phyloP scores from a whole-genome alignment of 2,113 vertebrate species.

The Heptranchias perlo region DNA sequence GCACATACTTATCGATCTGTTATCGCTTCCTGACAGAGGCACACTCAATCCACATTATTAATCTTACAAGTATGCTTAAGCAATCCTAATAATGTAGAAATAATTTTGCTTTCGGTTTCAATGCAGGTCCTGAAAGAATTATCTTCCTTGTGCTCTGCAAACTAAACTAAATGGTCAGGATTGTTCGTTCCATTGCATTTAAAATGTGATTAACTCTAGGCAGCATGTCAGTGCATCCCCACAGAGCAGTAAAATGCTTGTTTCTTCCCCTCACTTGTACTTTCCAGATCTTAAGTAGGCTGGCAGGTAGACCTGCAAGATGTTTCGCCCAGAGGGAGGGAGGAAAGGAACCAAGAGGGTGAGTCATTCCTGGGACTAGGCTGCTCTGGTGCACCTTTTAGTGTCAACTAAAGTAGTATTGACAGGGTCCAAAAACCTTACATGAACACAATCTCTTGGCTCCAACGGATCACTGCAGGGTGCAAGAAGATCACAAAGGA shows the following conservation, averaged over 20 bases:
- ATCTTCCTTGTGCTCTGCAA: neutral
- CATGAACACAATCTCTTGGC: neutral
- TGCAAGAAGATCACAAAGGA: neutral
- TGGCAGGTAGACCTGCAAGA: neutral
- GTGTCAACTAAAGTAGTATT: neutral
- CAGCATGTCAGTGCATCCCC: neutral
- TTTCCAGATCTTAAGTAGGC: neutral
- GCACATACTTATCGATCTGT: neutral
- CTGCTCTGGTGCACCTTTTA: neutral
- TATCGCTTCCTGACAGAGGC: neutral
- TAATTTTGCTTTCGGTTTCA: neutral
- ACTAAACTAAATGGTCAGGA: neutral
- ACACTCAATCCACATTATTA: neutral
- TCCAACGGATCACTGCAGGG: neutral
- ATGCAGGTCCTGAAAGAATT: neutral
- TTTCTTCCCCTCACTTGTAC: neutral
- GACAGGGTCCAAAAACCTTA: neutral
- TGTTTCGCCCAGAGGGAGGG: neutral
- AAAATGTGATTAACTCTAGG: neutral
- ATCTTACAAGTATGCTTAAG: neutral
- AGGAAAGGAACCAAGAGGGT: neutral
- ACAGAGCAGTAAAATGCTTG: neutral
- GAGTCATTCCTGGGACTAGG: neutral
- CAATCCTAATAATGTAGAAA: neutral
- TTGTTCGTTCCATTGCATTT: neutral